Evolutionary conservation across 2,113 vertebrate genomes (phyloP).

Genomic region (Etia nguti): DNA sequence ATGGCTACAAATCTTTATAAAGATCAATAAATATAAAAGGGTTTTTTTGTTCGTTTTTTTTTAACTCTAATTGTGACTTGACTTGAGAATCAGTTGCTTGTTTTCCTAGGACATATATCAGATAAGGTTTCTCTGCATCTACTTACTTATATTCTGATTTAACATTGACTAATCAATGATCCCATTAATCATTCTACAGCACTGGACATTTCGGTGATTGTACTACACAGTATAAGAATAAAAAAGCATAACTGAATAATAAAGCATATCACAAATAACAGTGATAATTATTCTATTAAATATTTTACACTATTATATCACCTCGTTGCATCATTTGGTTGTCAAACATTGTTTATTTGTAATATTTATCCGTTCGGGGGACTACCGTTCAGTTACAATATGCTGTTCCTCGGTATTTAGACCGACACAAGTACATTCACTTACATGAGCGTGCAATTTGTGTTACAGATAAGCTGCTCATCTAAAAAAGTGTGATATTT

Average conservation of each 20-base stretch:
- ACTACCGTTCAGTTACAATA: not conserved
- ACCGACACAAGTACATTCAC: not conserved
- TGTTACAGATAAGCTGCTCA: not conserved
- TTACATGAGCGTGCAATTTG: not conserved
- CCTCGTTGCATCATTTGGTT: rapidly evolving
- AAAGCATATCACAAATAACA: not conserved
- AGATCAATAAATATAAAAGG: not conserved
- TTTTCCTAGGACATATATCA: not conserved
- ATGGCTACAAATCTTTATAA: not conserved
- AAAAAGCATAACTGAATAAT: not conserved
- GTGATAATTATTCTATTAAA: not conserved
- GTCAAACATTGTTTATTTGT: not conserved
- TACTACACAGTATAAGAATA: not conserved
- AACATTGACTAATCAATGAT: not conserved
- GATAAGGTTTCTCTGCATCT: not conserved
- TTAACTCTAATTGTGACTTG: not conserved
- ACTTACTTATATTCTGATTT: not conserved
- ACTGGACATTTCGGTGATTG: not conserved
- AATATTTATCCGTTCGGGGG: not conserved
- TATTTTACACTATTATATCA: not conserved
- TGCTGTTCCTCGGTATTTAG: not conserved
- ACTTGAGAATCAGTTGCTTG: not conserved
- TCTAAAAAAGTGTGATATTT: not conserved
- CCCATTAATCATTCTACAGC: not conserved
- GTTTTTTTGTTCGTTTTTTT: not conserved